Conservation (phyloP, 2,888 invertebrate species). For the Autographa pulchrina region DNA sequence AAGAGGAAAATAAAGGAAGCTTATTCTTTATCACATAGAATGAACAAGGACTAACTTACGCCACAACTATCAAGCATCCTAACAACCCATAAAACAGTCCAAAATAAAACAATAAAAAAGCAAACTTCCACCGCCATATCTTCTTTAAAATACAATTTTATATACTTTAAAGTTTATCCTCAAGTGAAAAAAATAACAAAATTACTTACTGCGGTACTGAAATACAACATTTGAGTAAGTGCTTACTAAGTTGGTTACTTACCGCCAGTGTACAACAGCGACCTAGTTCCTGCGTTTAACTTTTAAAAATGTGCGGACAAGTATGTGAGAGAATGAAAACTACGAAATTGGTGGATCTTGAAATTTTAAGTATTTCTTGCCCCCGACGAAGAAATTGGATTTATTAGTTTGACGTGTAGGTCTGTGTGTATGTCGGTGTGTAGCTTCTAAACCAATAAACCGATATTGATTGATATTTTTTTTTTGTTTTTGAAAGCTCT, state of each 20-base stretch:
- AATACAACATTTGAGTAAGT: slow-evolving; percentile 32
- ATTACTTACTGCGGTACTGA: slow-evolving; percentile 6
- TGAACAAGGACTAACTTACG: too few relatives aligned
- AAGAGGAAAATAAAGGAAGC: too few relatives aligned
- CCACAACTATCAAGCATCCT: background rate
- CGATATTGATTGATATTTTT: too few relatives aligned
- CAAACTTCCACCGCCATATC: background rate
- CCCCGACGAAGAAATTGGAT: too few relatives aligned
- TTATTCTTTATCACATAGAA: too few relatives aligned
- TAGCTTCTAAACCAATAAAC: too few relatives aligned
- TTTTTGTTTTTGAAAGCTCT: too few relatives aligned
- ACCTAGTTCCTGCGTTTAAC: slow-evolving; percentile 17
- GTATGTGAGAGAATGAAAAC: background rate
- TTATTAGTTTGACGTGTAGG: too few relatives aligned
- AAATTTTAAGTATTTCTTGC: background rate
- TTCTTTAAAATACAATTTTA: slow-evolving; percentile 1
- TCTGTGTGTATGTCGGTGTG: too few relatives aligned
- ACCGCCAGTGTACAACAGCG: slow-evolving; percentile 8
- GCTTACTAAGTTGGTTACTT: slow-evolving; percentile 12
- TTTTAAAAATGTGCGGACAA: background rate
- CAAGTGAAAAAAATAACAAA: slow-evolving; percentile 3
- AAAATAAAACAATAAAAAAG: background rate
- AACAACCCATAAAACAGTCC: background rate
- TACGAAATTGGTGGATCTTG: background rate
- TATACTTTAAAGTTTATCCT: background rate